Conservation (phyloP, 1,140 invertebrate species). For the Pseudomyrmex sp. region DNA sequence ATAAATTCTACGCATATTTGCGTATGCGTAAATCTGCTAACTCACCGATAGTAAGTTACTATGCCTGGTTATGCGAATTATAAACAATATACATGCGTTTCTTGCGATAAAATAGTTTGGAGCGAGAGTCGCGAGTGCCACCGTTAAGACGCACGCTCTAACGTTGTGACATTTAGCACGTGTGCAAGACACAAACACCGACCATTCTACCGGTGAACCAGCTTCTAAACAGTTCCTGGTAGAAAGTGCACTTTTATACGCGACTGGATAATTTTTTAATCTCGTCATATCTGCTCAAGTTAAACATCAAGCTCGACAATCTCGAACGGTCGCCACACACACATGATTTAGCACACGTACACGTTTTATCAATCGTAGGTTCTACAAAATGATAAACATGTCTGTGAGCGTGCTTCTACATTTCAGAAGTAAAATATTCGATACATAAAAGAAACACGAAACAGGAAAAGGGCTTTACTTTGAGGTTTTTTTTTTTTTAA, state of each 20-base stretch:
- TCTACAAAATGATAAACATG: too few relatives aligned
- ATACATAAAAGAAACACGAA: too few relatives aligned
- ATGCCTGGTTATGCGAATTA: neutral
- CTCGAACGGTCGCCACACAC: neutral
- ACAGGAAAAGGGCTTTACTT: too few relatives aligned
- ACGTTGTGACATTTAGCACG: constrained; percentile 79
- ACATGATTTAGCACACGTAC: too few relatives aligned
- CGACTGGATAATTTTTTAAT: constrained; percentile 66
- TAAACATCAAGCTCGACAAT: neutral
- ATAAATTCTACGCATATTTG: neutral
- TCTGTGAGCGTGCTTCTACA: too few relatives aligned
- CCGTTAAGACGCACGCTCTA: constrained; percentile 40
- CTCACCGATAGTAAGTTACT: neutral
- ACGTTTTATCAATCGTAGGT: too few relatives aligned
- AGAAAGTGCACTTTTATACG: constrained; percentile 78
- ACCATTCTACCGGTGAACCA: constrained; percentile 75
- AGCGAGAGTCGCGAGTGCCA: constrained; percentile 7
- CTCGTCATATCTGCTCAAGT: constrained; percentile 3
- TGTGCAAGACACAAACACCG: constrained; percentile 53
- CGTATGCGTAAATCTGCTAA: neutral
- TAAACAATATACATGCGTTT: neutral
- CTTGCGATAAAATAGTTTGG: constrained; percentile 15
- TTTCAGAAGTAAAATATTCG: too few relatives aligned
- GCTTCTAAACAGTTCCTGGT: constrained; percentile 78
- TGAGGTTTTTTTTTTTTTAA: too few relatives aligned